phyloP scores from a whole-genome alignment of 2,797 vertebrate genomes.

The Eospalax fontanierii region DNA sequence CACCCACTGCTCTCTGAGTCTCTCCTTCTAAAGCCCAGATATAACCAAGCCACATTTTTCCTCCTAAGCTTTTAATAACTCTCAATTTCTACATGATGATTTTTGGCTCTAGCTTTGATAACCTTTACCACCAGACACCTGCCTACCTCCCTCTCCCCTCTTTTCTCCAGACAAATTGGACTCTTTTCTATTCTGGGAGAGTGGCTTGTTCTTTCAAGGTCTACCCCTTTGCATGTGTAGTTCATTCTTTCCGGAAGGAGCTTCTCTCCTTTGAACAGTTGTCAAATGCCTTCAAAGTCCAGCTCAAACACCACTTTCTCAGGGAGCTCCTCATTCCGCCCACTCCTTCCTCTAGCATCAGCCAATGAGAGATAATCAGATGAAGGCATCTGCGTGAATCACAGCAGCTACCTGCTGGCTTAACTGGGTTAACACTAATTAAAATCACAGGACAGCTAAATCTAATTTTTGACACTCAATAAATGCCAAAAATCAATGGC shows the following conservation, averaged over 20 bases:
- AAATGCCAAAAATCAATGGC: constrained; percentile 80
- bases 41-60: background rate
- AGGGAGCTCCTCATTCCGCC: background rate
- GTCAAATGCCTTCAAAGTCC: constrained; percentile 71
- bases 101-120: constrained; percentile 52
- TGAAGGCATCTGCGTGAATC: constrained; percentile 36
- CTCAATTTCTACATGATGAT: background rate
- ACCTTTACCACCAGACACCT: background rate
- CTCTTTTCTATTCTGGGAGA: constrained; percentile 51
- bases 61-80: background rate
- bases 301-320: constrained; percentile 61
- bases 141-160: constrained; percentile 13
- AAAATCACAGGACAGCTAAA: constrained; percentile 75
- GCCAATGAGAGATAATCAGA: constrained; percentile 38
- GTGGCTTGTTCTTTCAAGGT: constrained; percentile 56
- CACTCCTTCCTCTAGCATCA: background rate
- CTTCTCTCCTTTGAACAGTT: constrained; percentile 63
- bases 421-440: constrained; percentile 78
- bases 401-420: constrained; percentile 52
- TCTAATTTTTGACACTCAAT: constrained; percentile 83
- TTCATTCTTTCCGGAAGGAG: constrained; percentile 29
- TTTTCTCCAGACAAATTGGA: constrained; percentile 32
- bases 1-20: background rate
- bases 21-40: constrained; percentile 15
- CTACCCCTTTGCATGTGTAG: background rate